phyloP scores from a whole-genome alignment of 2,888 invertebrate genomes.

The Tipula helvola region DNA sequence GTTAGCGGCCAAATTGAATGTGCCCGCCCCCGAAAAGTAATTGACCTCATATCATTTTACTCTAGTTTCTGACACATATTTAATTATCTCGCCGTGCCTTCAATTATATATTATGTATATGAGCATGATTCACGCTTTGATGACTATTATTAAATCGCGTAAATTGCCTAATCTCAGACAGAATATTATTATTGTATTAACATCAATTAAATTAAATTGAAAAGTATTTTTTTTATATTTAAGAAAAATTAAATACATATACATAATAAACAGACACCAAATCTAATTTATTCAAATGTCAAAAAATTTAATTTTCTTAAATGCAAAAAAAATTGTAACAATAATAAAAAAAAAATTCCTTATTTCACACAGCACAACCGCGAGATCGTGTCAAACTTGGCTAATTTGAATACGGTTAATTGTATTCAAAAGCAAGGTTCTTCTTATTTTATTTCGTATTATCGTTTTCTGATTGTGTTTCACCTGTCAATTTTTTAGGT shows the following conservation, averaged over 20 bases:
- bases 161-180: neutral
- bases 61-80: neutral
- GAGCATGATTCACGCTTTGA: neutral
- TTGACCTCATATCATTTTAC: neutral
- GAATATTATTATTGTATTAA: neutral
- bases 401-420: neutral
- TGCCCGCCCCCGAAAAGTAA: neutral
- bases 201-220: neutral
- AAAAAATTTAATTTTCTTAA: neutral
- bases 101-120: neutral
- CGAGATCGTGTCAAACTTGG: conserved; percentile 4
- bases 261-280: neutral
- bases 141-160: neutral
- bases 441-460: neutral
- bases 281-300: conserved; percentile 4
- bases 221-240: neutral
- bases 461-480: neutral
- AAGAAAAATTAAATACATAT: neutral
- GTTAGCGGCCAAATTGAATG: neutral
- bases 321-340: neutral
- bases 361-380: neutral
- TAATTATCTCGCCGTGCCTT: neutral
- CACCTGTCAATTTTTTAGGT: neutral
- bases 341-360: neutral
- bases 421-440: neutral